phyloP scores from a whole-genome alignment of 37 sponge, comb jelly and placozoan species.

The Hexactinellida sp. region DNA sequence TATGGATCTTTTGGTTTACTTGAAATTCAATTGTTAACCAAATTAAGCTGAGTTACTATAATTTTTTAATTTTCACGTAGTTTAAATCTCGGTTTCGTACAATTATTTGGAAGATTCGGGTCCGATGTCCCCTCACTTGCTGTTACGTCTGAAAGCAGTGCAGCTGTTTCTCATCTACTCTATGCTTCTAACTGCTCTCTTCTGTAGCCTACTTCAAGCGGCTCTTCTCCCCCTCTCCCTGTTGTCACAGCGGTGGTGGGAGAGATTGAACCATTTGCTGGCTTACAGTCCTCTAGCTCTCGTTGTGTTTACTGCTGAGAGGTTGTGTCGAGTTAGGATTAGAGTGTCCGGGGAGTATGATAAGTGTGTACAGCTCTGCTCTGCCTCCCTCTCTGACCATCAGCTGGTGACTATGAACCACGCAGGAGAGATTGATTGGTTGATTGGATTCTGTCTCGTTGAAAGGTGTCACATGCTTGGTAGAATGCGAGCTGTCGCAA shows the following conservation, averaged over 20 bases:
- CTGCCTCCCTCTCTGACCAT: slow-evolving; percentile 35
- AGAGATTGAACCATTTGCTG: background rate
- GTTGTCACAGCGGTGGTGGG: background rate
- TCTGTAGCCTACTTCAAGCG: background rate
- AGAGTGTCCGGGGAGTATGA: background rate
- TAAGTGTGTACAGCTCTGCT: background rate
- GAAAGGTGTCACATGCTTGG: slow-evolving; percentile 55
- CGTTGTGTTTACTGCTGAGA: background rate
- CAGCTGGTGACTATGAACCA: slow-evolving; percentile 63
- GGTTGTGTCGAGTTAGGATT: background rate
- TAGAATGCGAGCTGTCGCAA: slow-evolving; percentile 64
- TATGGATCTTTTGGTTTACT: too few relatives aligned
- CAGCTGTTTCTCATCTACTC: background rate
- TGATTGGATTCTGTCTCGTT: slow-evolving; percentile 66
- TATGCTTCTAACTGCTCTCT: background rate
- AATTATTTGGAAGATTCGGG: too few relatives aligned
- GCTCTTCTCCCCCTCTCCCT: background rate
- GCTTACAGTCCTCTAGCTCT: slow-evolving; percentile 1
- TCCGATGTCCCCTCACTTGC: background rate
- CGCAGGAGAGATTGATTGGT: slow-evolving; percentile 90
- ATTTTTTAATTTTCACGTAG: too few relatives aligned
- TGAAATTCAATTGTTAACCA: too few relatives aligned
- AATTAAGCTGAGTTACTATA: too few relatives aligned
- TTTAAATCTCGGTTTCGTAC: too few relatives aligned
- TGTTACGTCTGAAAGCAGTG: background rate